Evolutionary conservation across 2,888 invertebrate genomes (phyloP).

Genomic region (Melitaea athalia): DNA sequence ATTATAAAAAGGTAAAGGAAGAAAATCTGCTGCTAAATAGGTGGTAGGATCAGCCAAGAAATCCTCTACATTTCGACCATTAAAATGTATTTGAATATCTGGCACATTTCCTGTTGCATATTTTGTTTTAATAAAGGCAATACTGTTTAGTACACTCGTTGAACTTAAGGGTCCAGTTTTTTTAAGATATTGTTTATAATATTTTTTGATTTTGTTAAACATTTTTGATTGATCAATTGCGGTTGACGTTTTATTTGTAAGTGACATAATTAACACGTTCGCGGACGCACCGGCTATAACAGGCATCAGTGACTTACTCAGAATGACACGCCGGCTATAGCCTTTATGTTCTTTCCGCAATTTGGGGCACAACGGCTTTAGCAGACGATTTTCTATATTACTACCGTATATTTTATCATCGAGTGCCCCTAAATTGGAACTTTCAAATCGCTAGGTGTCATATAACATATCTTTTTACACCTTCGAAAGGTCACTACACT

Average conservation of each 20-base stretch:
- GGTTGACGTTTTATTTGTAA: conserved; percentile 82
- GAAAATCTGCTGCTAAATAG: conserved; percentile 68
- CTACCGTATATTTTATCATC: no score
- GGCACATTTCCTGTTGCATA: conserved; percentile 74
- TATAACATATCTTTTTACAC: no score
- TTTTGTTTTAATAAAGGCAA: conserved; percentile 84
- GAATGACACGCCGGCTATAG: no score
- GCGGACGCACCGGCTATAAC: no score
- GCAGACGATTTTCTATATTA: no score
- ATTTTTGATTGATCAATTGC: conserved; percentile 62
- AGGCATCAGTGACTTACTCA: no score
- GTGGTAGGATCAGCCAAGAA: conserved; percentile 82
- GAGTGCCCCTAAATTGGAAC: no score
- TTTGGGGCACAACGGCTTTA: no score
- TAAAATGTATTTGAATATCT: conserved; percentile 86
- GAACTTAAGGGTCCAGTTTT: conserved; percentile 80
- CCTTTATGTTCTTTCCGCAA: no score
- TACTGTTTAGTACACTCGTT: conserved; percentile 79
- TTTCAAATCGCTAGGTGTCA: no score
- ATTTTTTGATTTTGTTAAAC: conserved; percentile 68
- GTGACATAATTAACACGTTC: conserved; percentile 50
- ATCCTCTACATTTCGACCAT: conserved; percentile 80
- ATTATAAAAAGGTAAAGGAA: conserved; percentile 84
- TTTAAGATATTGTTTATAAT: conserved; percentile 60
- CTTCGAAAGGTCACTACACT: no score